These are phyloP conservation scores for Petrocephalus sullivani DNA, from an alignment of 2,797 vertebrate species.

Conservation along the genomic window DNA sequence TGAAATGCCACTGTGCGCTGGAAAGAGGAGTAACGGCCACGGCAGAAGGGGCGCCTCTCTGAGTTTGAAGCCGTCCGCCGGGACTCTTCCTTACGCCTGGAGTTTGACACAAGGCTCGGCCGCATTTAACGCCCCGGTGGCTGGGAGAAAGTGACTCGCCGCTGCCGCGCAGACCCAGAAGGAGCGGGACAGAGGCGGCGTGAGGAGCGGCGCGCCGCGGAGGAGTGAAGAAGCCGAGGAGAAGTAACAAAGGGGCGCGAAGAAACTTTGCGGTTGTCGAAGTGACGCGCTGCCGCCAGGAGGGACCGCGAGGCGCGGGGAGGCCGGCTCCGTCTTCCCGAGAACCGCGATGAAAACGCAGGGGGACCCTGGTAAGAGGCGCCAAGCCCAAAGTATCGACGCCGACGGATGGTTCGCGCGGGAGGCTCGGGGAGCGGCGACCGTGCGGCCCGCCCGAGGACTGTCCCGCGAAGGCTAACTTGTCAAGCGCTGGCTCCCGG, in stretches of 20 bases:
- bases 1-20: neutral
- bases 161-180: neutral
- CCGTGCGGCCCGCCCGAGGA: neutral
- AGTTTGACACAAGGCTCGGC: neutral
- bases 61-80: neutral
- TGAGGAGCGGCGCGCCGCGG: neutral
- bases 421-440: neutral
- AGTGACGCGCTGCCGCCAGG: neutral
- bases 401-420: neutral
- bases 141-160: neutral
- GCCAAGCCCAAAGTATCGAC: neutral
- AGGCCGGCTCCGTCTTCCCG: neutral
- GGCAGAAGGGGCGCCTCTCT: neutral
- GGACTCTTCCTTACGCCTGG: neutral
- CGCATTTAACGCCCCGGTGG: neutral
- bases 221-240: neutral
- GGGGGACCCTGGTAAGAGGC: neutral
- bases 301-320: neutral
- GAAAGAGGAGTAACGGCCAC: neutral
- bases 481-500: neutral
- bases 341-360: neutral
- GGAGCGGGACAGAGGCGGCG: neutral
- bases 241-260: neutral
- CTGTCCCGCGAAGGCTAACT: neutral
- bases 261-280: neutral